Conservation (phyloP, 1,140 invertebrate species). For the Gryon sp. region DNA sequence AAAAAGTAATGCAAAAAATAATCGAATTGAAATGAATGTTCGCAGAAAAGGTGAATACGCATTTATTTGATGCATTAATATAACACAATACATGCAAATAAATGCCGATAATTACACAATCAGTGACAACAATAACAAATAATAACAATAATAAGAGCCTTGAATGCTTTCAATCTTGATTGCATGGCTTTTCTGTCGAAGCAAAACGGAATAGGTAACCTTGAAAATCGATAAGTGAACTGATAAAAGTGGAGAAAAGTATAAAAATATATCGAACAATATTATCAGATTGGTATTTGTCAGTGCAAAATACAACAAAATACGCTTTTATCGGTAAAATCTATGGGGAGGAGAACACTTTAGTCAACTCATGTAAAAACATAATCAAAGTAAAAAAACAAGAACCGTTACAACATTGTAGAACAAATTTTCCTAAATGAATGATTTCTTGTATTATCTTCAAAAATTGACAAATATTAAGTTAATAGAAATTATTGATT, state of each 20-base stretch:
- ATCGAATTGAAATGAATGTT: not conserved
- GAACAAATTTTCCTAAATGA: no score
- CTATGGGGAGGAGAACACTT: not conserved
- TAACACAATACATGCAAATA: conserved; percentile 5
- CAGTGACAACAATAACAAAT: conserved; percentile 39
- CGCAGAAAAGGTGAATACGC: not conserved
- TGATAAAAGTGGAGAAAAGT: conserved; percentile 45
- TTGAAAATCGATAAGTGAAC: conserved; percentile 48
- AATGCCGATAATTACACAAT: conserved; percentile 37
- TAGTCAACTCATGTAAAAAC: not conserved
- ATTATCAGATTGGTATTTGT: not conserved
- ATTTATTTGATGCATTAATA: no score
- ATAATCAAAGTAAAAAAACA: no score
- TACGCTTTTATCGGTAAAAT: conserved; percentile 1
- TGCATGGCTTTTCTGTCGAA: conserved; percentile 21
- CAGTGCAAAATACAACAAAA: not conserved
- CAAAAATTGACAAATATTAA: no score
- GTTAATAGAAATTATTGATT: no score
- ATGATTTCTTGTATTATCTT: no score
- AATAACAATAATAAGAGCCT: conserved; percentile 41
- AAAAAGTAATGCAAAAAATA: no score
- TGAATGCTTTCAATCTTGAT: conserved; percentile 56
- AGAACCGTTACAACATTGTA: no score
- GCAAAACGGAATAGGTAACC: conserved; percentile 42
- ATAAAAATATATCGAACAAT: conserved; percentile 24